Percentiles rank a stretch among this genome's conserved stretches.
Evolutionary conservation across 2,888 invertebrate species (phyloP).

Genomic region (Gerris lacustris): DNA sequence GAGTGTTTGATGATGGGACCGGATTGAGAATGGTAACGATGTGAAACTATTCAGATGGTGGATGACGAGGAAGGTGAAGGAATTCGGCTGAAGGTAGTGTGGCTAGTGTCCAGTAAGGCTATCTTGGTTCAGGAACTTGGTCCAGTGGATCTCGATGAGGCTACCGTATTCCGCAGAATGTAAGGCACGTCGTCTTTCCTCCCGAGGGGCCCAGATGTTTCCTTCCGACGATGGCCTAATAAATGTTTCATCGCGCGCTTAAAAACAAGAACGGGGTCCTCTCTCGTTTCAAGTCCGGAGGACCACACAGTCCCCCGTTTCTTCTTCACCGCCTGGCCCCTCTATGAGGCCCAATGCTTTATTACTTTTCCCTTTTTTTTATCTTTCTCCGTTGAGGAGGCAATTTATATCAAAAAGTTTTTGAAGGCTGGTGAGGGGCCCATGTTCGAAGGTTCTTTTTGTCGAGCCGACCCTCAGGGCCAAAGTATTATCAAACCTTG

Average conservation of each 20-base stretch:
- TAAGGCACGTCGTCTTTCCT: background rate
- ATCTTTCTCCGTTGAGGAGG: background rate
- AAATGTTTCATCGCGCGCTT: slow-evolving; percentile 1
- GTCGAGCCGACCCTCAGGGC: too few species aligned
- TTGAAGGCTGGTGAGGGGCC: background rate
- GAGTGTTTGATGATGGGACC: too few species aligned
- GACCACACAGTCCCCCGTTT: too few species aligned
- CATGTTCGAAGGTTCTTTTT: too few species aligned
- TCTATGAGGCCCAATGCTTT: background rate
- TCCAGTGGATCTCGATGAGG: background rate
- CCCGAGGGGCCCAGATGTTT: background rate
- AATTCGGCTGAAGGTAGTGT: too few species aligned
- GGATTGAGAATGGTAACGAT: too few species aligned
- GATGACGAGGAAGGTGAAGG: too few species aligned
- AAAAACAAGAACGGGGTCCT: background rate
- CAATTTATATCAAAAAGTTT: background rate
- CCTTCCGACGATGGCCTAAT: background rate
- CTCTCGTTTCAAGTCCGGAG: too few species aligned
- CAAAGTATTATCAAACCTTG: too few species aligned
- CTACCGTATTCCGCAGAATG: background rate
- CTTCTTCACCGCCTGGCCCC: background rate
- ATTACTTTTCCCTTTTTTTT: background rate
- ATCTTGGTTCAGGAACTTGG: too few species aligned
- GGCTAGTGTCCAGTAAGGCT: too few species aligned
- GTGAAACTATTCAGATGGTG: too few species aligned